These are phyloP conservation scores for Laticauda laticaudata DNA, from an alignment of 2,113 vertebrate species.

Conservation along the genomic window DNA sequence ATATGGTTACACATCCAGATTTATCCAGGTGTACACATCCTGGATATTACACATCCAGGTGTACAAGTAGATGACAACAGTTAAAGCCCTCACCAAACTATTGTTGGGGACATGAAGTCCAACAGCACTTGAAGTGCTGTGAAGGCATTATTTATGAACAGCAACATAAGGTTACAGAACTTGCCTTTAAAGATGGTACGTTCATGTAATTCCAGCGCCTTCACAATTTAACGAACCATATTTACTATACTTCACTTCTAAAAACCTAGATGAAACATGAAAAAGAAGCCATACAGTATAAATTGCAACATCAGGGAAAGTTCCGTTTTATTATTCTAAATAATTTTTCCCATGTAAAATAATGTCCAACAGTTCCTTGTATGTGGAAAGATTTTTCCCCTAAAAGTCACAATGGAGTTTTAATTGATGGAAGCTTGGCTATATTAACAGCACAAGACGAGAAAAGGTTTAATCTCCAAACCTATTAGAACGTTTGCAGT, in stretches of 20 bases:
- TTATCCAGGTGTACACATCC: slow-evolving; percentile 23
- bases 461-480: slow-evolving; percentile 99
- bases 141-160: slow-evolving; percentile 89
- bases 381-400: slow-evolving; percentile 82
- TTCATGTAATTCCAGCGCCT: slow-evolving; percentile 98
- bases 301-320: slow-evolving; percentile 86
- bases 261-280: slow-evolving; percentile 98
- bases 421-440: slow-evolving; percentile 86
- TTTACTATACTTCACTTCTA: slow-evolving; percentile 99
- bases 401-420: slow-evolving; percentile 85
- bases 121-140: slow-evolving; percentile 96
- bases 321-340: slow-evolving; percentile 85
- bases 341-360: slow-evolving; percentile 83
- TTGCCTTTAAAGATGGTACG: slow-evolving; percentile 96
- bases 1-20: slow-evolving; percentile 80
- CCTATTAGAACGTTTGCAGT: slow-evolving; percentile 85
- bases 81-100: slow-evolving; percentile 97
- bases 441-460: slow-evolving; percentile 90
- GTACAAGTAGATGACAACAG: slow-evolving; percentile 76
- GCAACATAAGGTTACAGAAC: slow-evolving; percentile 90
- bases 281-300: slow-evolving; percentile 96
- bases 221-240: slow-evolving; percentile 98
- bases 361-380: slow-evolving; percentile 86
- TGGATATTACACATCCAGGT: slow-evolving; percentile 43
- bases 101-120: slow-evolving; percentile 96